Evolutionary conservation across 2,888 invertebrate species (phyloP).

Genomic region (Lypha dubia): DNA sequence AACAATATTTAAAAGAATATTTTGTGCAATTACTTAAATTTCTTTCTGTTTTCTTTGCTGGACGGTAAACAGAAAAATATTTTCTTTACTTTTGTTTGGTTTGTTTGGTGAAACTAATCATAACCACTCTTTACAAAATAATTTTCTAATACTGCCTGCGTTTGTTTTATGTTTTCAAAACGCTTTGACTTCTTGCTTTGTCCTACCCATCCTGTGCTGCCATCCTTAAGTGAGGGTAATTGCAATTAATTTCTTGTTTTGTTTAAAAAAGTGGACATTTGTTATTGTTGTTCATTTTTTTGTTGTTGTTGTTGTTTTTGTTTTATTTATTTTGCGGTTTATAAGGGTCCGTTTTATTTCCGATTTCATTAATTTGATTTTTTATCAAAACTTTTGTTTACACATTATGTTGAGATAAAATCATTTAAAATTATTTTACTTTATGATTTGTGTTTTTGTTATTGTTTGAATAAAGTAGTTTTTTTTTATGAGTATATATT

Average conservation of each 20-base stretch:
- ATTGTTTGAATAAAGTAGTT: conserved; percentile 18
- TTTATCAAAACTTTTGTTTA: conserved; percentile 61
- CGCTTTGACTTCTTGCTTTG: conserved; percentile 49
- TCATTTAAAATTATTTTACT: conserved; percentile 52
- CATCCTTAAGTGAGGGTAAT: conserved; percentile 74
- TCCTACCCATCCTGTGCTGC: neutral
- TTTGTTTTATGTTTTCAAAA: conserved; percentile 3
- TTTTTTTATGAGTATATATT: conserved; percentile 22
- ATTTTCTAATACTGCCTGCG: neutral
- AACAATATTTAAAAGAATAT: conserved; percentile 50
- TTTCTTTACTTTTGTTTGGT: conserved; percentile 2
- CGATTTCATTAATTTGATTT: conserved; percentile 67
- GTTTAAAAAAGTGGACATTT: conserved; percentile 75
- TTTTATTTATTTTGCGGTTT: conserved; percentile 68
- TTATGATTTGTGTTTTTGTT: conserved; percentile 53
- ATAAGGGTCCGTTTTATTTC: conserved; percentile 61
- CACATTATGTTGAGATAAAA: conserved; percentile 65
- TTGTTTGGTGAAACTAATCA: conserved; percentile 51
- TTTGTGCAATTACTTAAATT: conserved; percentile 50
- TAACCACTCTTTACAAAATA: conserved; percentile 24
- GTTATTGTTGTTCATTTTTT: conserved; percentile 73
- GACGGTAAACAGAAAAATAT: conserved; percentile 28
- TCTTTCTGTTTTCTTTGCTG: no score
- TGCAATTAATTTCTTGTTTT: conserved; percentile 74
- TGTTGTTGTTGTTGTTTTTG: conserved; percentile 29